Conservation (phyloP, 64 coral and sea anemone genomes). For the Orbicella faveolata region DNA sequence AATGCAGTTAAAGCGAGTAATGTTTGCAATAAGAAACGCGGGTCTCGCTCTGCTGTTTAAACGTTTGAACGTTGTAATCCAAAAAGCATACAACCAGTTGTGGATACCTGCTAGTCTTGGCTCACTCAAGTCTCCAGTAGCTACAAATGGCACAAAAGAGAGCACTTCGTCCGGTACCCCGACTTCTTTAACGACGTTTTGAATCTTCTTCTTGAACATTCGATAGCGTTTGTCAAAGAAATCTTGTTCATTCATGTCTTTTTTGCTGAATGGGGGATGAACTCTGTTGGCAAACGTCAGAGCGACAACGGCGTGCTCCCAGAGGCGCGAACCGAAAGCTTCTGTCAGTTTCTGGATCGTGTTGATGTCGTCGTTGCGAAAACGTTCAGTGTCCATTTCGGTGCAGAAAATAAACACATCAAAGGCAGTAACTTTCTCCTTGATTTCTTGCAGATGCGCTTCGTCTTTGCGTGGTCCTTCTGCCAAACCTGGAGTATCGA, state of each 20-base stretch:
- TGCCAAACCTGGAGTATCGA: slow-evolving; percentile 29
- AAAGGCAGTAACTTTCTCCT: not conserved
- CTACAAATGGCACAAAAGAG: slow-evolving; percentile 25
- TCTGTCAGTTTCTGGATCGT: slow-evolving; percentile 21
- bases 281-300: slow-evolving; percentile 61
- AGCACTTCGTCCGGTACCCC: not conserved
- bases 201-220: slow-evolving; percentile 15
- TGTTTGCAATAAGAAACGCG: slow-evolving; percentile 5
- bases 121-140: slow-evolving; percentile 34
- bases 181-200: not conserved
- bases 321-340: slow-evolving; percentile 20
- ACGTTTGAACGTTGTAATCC: slow-evolving; percentile 48
- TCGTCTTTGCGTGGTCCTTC: slow-evolving; percentile 13
- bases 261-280: not conserved
- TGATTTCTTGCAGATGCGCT: slow-evolving; percentile 8
- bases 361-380: slow-evolving; percentile 31
- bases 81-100: slow-evolving; percentile 30
- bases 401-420: slow-evolving; percentile 43
- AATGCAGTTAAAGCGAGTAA: not conserved
- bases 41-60: slow-evolving; percentile 1
- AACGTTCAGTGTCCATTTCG: slow-evolving; percentile 24
- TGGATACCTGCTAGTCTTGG: slow-evolving; percentile 20
- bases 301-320: slow-evolving; percentile 39
- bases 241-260: not conserved
- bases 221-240: slow-evolving; percentile 8